Percentiles rank a stretch among this genome's conserved stretches.
Conservation (phyloP, 2,113 vertebrate genomes). For the Ophthalmolycus amberensis region DNA sequence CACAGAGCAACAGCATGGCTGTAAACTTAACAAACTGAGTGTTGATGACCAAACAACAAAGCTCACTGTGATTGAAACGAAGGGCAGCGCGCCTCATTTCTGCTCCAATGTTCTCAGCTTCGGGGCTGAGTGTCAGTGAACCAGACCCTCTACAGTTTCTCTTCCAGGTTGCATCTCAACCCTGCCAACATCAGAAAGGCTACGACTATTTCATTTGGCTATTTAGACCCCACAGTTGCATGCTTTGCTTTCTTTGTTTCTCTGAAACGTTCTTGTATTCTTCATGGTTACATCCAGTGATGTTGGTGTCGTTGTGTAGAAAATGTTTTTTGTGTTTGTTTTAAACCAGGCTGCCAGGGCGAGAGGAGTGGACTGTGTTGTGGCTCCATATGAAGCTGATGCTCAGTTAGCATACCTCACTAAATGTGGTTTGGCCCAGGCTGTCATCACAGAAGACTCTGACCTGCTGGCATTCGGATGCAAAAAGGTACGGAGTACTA, state of each 20-base stretch:
- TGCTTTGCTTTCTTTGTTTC: neutral
- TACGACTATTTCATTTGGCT: neutral
- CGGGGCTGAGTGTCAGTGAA: neutral
- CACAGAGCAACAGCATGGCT: neutral
- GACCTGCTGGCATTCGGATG: slow-evolving; percentile 97
- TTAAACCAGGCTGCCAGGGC: slow-evolving; percentile 86
- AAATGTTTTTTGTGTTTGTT: neutral
- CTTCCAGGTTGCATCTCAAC: neutral
- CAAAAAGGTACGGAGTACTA: slow-evolving; percentile 87
- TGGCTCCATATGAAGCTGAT: slow-evolving; percentile 98
- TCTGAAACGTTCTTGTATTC: too few species aligned
- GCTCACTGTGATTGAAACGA: neutral
- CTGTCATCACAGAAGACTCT: slow-evolving; percentile 96
- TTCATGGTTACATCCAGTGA: neutral
- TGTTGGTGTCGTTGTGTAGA: too few species aligned
- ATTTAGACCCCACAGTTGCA: neutral
- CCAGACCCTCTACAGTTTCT: neutral
- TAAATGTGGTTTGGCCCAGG: slow-evolving; percentile 90
- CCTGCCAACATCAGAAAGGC: neutral
- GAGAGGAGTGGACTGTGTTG: slow-evolving; percentile 91
- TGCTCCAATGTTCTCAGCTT: too few species aligned
- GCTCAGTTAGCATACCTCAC: slow-evolving; percentile 96
- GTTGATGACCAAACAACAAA: neutral
- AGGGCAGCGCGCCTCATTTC: neutral
- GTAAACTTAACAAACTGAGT: neutral